Evolutionary conservation across 1,140 invertebrate species (phyloP), one percentile per base, ranked within the genome.

Genomic region (Bombus cullumanus): DNA sequence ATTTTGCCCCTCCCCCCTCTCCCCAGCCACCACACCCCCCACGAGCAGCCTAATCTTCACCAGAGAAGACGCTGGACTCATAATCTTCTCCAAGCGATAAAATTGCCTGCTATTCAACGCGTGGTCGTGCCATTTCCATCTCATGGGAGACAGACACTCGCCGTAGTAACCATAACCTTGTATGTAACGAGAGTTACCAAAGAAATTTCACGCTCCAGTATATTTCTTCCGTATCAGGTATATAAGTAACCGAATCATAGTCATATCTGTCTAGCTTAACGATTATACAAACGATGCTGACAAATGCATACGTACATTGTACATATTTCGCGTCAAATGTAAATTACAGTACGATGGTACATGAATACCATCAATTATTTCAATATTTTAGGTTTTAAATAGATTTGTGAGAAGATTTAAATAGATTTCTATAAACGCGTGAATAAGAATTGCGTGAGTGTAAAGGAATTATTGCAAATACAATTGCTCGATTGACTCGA

Each of bases 1-100:
- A 87, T 89, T 83, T 78, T 74, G 41, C n/a, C 4, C 25, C 53
- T n/a, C 78, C n/a, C 3, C 28, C 74, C 34, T 2, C 34, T 34
- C 28, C 18, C n/a, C 18, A 53, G 5, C 5, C 47, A 15, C 47
- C 47, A 6, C 47, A 47, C 62, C n/a, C 78, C 41, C 64, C 62
- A 41, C 84, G 76, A 68, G 18, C 34, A 68, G 83, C 88, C 80
- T 90, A 89, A 90, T 90, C 88, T 90, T 83, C 64, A 59, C 81
- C 62, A 69, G 80, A 89, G 85, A 89, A 90, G 53, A 87, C 72
- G 53, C 62, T 47, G 72, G 64, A 75, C 76, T 89, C 85, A 86
- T 90, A 90, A 90, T 90, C 85, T 85, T 81, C 85, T 90, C 47
- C 57, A 37, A 72, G 77, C 82, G 85, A 89, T 90, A 87, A 90